A percentile compares a stretch with the other conserved stretches of the same genome.
Evolutionary conservation across 2,113 vertebrate species (phyloP).

Genomic region (Cebus imitator): DNA sequence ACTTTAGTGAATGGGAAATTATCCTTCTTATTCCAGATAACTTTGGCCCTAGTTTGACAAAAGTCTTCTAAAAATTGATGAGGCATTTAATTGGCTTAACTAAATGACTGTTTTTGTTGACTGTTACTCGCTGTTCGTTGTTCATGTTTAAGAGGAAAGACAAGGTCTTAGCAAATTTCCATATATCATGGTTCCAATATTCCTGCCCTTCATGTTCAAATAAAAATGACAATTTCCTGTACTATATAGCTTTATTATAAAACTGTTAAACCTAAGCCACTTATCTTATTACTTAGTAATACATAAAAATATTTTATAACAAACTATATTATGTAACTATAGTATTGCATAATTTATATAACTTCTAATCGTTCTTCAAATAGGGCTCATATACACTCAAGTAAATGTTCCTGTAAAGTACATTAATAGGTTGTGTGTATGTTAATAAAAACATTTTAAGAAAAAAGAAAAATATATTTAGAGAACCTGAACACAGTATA

Average conservation of each 20-base stretch:
- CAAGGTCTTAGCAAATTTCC: not conserved
- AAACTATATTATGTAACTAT: not conserved
- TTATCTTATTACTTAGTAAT: not conserved
- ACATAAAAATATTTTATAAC: not conserved
- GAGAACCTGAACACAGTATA: not conserved
- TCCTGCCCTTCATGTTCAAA: not conserved
- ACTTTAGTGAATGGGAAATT: not conserved
- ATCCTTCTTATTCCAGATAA: not conserved
- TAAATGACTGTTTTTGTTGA: not conserved
- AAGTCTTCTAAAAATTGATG: not conserved
- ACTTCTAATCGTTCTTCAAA: not conserved
- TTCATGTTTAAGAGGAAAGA: not conserved
- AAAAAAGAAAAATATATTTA: not conserved
- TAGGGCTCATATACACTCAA: not conserved
- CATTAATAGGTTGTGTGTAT: not conserved
- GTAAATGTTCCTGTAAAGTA: not conserved
- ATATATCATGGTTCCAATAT: not conserved
- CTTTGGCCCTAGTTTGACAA: not conserved
- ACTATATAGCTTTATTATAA: not conserved
- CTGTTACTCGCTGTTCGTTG: not conserved
- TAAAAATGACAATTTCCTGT: not conserved
- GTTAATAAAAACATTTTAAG: not conserved
- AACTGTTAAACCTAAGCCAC: not conserved
- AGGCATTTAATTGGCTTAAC: not conserved
- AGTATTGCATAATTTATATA: not conserved